Evolutionary conservation across 92 coral and sea anemone species (phyloP).

Genomic region (Parazoanthus swiftii): DNA sequence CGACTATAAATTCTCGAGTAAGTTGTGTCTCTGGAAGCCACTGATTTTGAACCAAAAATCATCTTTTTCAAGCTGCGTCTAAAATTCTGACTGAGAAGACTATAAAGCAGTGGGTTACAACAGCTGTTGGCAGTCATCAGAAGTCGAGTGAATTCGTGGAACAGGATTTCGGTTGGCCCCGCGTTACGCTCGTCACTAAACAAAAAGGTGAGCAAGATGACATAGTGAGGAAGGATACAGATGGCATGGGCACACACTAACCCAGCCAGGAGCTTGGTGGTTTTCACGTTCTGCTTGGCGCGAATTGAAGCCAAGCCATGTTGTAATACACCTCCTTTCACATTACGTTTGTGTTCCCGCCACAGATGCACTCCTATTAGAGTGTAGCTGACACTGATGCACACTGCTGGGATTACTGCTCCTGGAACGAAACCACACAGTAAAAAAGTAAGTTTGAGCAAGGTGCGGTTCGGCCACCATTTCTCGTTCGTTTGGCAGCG

Average conservation of each 20-base stretch:
- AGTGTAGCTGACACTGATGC: constrained; percentile 45
- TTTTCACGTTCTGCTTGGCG: constrained; percentile 49
- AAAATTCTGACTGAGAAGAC: constrained; percentile 53
- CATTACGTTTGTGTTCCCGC: constrained; percentile 12
- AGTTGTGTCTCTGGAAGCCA: neutral
- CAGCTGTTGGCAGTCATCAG: constrained; percentile 57
- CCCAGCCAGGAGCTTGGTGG: constrained; percentile 39
- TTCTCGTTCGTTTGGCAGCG: neutral
- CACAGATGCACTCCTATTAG: constrained; percentile 43
- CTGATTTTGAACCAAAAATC: neutral
- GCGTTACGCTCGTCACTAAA: constrained; percentile 21
- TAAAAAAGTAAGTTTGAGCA: constrained; percentile 40
- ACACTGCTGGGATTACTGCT: constrained; percentile 46
- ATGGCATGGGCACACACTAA: constrained; percentile 34
- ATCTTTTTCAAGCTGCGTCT: constrained; percentile 27
- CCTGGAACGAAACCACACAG: constrained; percentile 50
- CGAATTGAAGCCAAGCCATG: constrained; percentile 27
- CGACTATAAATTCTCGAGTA: constrained; percentile 3
- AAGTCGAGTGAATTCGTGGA: constrained; percentile 55
- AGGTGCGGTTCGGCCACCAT: neutral
- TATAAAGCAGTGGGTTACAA: constrained; percentile 54
- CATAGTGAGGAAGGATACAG: constrained; percentile 47
- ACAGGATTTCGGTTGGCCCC: constrained; percentile 19
- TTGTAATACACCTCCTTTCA: neutral
- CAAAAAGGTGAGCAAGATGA: constrained; percentile 21